Conservation (phyloP, 92 coral and sea anemone species). For the Zoanthus sociatus region DNA sequence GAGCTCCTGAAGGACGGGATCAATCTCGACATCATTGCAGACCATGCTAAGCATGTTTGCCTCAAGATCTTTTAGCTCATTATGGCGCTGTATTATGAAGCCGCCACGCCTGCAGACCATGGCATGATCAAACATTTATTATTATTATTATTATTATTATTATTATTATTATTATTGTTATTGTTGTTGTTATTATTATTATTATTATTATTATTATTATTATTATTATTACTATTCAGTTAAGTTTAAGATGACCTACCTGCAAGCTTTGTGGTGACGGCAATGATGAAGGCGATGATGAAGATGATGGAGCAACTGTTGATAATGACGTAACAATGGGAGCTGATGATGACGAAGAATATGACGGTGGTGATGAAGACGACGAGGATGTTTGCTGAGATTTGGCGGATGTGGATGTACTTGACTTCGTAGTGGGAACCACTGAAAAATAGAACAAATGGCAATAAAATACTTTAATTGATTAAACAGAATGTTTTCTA, state of each 20-base stretch:
- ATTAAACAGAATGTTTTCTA: neutral
- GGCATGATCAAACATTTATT: too few species aligned
- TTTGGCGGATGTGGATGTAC: neutral
- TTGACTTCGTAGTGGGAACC: constrained; percentile 3
- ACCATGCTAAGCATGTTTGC: too few species aligned
- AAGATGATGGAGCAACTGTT: neutral
- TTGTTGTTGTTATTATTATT: too few species aligned
- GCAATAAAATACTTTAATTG: neutral
- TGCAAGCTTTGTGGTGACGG: neutral
- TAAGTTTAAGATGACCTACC: neutral
- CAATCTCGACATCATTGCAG: too few species aligned
- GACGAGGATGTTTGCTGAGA: constrained; percentile 1
- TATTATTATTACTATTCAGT: too few species aligned
- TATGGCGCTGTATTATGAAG: too few species aligned
- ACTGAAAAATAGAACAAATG: constrained; percentile 3
- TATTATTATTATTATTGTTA: too few species aligned
- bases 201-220: too few species aligned
- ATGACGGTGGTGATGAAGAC: neutral
- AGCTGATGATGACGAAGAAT: neutral
- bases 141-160: too few species aligned
- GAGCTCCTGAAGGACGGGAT: too few species aligned
- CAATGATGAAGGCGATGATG: neutral
- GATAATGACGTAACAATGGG: neutral
- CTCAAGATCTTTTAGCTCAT: too few species aligned
- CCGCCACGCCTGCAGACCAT: too few species aligned